Evolutionary conservation across 2,113 vertebrate genomes (phyloP), one percentile per base, ranked within the genome.

Genomic region (Nanorana parkeri): DNA sequence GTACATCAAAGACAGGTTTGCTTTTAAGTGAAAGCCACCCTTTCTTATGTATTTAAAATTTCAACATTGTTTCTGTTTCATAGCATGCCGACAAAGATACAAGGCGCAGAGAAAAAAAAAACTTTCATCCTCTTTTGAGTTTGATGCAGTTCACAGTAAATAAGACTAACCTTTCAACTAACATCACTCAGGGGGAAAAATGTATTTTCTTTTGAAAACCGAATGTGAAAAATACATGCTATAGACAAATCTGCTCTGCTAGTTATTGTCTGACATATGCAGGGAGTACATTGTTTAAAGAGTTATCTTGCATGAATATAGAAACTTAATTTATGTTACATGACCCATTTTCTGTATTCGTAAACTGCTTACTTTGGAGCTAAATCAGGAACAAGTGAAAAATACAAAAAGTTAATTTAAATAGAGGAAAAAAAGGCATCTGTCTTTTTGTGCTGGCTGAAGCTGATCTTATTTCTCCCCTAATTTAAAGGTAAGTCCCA

Each of bases 161-260:
- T 52, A 69, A 69, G 67, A 21, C 21, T 69, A 26, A 69, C 36
- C 67, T 69, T 52, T 17, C 68, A 17, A 52, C 41, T 69, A 21
- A 68, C 67, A 68, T 23, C n/a, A 68, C 67, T 68, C 67, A 51
- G 51, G 67, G 67, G 67, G 36, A 51, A 68, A 47, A 68, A 68
- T 51, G n/a, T 51, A 51, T 68, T 68, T 68, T 68, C 21, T 63
- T 47, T 63, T 17, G 67, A 69, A 51, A 69, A 24, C 36, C 51
- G 11, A 47, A 69, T 24, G 13, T 69, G 23, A 69, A 69, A 69
- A 23, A 69, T 51, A 21, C 10, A 68, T 68, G 20, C 66, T 23
- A 23, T 47, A 68, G 36, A 68, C 32, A 68, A 51, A 67, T 41
- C 19, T 21, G 66, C 21, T 47, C 36, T 21, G 32, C 66, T 41